Conservation (phyloP, 1,140 invertebrate genomes). For the Habropoda laboriosa region DNA sequence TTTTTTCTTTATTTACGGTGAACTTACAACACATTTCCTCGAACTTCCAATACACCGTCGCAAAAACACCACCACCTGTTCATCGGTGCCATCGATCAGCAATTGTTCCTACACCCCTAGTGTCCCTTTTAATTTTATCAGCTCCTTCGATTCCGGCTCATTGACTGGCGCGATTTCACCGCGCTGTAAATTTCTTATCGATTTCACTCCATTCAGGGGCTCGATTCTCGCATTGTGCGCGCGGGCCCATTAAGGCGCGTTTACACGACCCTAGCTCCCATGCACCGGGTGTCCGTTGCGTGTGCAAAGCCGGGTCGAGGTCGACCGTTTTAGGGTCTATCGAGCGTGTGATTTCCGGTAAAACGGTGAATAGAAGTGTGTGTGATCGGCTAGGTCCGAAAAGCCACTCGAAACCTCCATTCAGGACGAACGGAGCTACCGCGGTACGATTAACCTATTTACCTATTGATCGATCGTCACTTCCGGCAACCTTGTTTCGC, state of each 20-base stretch:
- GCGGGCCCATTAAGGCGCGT: background rate
- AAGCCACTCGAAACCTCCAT: constrained; percentile 25
- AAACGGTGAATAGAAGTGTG: constrained; percentile 66
- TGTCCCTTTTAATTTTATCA: constrained; percentile 8
- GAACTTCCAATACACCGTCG: no score
- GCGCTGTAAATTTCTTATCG: constrained; percentile 24
- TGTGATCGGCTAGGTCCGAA: constrained; percentile 36
- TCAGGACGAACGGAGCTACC: constrained; percentile 46
- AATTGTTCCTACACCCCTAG: background rate
- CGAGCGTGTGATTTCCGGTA: constrained; percentile 70
- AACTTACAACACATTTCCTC: no score
- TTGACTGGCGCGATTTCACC: constrained; percentile 44
- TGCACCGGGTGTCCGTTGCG: background rate
- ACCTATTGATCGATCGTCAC: constrained; percentile 55
- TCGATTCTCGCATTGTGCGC: constrained; percentile 8
- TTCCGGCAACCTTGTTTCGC: constrained; percentile 54
- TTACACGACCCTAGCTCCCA: background rate
- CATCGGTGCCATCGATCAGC: background rate
- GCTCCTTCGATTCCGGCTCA: constrained; percentile 29
- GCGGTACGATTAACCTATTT: constrained; percentile 65
- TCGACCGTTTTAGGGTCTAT: constrained; percentile 66
- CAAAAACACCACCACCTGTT: background rate
- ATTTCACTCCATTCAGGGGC: constrained; percentile 37
- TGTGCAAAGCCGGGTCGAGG: constrained; percentile 47
- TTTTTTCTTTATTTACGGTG: no score